Percentiles rank a stretch among this genome's conserved stretches.
phyloP scores from a whole-genome alignment of 2,113 vertebrate genomes.

The Microcebus ravelobensis region DNA sequence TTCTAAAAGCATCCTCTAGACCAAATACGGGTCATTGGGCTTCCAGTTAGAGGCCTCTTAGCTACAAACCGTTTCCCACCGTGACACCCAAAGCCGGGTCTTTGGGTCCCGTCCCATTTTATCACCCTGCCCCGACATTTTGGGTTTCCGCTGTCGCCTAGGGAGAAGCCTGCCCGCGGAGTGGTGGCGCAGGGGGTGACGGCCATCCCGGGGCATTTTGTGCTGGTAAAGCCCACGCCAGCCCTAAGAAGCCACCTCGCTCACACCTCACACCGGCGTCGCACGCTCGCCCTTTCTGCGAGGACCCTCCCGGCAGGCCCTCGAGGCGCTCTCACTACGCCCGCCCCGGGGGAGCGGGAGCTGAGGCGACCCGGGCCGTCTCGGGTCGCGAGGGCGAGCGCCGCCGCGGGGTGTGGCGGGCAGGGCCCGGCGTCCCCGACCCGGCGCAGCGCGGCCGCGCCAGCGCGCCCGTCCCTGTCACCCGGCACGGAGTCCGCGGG shows the following conservation, averaged over 20 bases:
- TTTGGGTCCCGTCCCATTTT: not conserved
- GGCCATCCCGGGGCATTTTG: not conserved
- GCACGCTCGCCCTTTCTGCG: too few relatives aligned
- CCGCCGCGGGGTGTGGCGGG: not conserved
- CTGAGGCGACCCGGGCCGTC: not conserved
- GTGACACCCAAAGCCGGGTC: not conserved
- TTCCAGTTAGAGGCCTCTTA: not conserved
- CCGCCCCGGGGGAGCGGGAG: not conserved
- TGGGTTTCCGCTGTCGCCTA: not conserved
- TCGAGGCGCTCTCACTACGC: not conserved
- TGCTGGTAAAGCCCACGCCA: not conserved
- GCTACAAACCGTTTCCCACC: too few relatives aligned
- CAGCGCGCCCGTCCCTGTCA: too few relatives aligned
- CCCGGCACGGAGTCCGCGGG: not conserved
- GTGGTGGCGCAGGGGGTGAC: too few relatives aligned
- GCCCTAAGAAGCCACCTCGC: not conserved
- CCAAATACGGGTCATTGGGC: not conserved
- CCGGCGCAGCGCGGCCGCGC: too few relatives aligned
- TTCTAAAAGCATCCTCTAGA: not conserved
- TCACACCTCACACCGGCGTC: not conserved
- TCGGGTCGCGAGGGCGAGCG: not conserved
- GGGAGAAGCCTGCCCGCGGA: not conserved
- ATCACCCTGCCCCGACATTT: fast-evolving
- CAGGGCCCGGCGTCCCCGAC: not conserved
- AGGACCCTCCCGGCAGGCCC: not conserved